phyloP scores from a whole-genome alignment of 2,113 vertebrate species.

The Thomomys bottae region DNA sequence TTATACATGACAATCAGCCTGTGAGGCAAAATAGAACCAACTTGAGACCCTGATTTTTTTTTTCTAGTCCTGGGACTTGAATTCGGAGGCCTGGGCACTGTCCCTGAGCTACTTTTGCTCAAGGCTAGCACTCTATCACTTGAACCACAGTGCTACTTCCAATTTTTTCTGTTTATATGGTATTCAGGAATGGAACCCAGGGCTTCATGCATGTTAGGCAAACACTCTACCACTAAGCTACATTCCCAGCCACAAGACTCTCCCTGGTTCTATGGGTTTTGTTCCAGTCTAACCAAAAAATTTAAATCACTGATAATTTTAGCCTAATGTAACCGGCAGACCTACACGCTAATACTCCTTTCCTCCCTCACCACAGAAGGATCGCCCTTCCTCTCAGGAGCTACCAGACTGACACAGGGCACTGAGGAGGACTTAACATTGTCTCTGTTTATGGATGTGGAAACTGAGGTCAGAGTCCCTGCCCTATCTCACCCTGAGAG shows the following conservation, averaged over 20 bases:
- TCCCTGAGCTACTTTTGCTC: no score
- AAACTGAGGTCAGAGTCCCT: neutral
- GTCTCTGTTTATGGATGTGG: neutral
- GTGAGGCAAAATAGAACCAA: neutral
- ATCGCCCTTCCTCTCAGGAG: neutral
- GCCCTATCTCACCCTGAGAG: neutral
- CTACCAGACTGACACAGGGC: neutral
- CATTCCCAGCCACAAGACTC: no score
- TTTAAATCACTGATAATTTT: neutral
- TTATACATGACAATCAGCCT: neutral
- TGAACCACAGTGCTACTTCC: no score
- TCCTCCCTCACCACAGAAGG: neutral
- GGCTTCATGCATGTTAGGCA: no score
- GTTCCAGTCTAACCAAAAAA: neutral
- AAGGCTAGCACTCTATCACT: no score
- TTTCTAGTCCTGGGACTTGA: no score
- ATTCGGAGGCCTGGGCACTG: no score
- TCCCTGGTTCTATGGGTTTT: neutral
- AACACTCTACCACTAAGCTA: no score
- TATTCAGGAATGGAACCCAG: no score
- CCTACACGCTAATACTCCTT: neutral
- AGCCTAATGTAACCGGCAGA: neutral
- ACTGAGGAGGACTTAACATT: neutral
- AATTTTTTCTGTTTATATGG: no score
- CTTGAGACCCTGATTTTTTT: neutral